Evolutionary conservation across 2,113 vertebrate species (phyloP), one percentile per base, ranked within the genome.

Genomic region (Daubentonia madagascariensis): DNA sequence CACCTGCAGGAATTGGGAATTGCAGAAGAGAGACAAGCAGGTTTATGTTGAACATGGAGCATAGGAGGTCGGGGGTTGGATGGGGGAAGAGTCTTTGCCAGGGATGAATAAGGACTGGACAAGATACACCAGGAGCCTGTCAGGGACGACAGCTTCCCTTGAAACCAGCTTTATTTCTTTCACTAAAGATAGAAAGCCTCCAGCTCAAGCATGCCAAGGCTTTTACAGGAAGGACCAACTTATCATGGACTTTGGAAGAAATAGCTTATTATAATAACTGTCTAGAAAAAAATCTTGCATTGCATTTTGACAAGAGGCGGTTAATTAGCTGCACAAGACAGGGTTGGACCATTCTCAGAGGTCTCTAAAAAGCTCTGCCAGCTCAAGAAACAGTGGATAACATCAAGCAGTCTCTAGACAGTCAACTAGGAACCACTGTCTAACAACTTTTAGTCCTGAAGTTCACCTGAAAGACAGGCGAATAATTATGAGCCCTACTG

Each of bases 391-490:
- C 52, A 76, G 54, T 80, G n/a, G 75, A 37, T 52, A 84, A 88
- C 96, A 94, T 79, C 78, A 95, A 96, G n/a, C n/a, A 91, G 37
- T 92, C 86, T 92, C 97, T 59, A 93, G 91, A 94, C 70, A 85
- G 93, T 88, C 96, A 95, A 97, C 86, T 65, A 89, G 93, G 78
- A 96, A 85, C 50, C 28, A 81, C 67, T 37, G 79, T 75, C 94
- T 97, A 97, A 95, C 90, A 97, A 97, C 97, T 97, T 97, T 96
- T 76, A n/a, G 25, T 97, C 84, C 75, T 96, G 96, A 98, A 98
- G 97, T 96, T 97, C 96, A 98, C 97, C 97, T 98, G 98, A 98
- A 98, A 97, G 96, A 96, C 98, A 97, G 88, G 87, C 79, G 94
- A 90, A 97, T 98, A 95, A 97, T 97, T 96, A 97, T 61, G n/a